These are phyloP conservation scores for Scomber japonicus DNA, from an alignment of 2,113 vertebrate genomes.

Conservation along the genomic window DNA sequence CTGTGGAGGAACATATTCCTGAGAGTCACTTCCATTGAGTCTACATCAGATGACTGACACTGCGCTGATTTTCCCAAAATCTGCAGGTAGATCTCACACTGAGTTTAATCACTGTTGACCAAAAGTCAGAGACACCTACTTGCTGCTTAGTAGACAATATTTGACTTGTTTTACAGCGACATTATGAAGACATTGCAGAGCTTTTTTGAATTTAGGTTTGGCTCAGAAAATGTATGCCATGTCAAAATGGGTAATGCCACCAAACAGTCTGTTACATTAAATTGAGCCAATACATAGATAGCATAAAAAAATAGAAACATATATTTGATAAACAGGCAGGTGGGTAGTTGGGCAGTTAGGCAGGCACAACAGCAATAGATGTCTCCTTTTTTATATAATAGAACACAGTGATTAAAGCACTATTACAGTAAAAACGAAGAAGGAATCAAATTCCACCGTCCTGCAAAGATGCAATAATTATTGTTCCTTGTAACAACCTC, in stretches of 20 bases:
- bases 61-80: slow-evolving; percentile 11
- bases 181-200: neutral
- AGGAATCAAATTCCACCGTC: neutral
- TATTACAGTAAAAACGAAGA: slow-evolving; percentile 9
- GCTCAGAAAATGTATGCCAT: slow-evolving; percentile 17
- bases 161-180: neutral
- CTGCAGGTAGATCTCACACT: neutral
- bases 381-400: slow-evolving; percentile 4
- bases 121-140: neutral
- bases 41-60: slow-evolving; percentile 6
- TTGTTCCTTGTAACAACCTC: slow-evolving; percentile 26
- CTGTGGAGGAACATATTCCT: neutral
- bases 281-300: neutral
- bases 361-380: neutral
- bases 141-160: neutral
- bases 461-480: slow-evolving; percentile 10
- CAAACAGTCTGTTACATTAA: neutral
- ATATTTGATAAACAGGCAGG: slow-evolving; percentile 6
- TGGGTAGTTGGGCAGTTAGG: neutral
- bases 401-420: slow-evolving; percentile 7
- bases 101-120: neutral
- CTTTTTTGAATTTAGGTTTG: slow-evolving; percentile 4
- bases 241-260: neutral
- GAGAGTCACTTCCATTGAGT: slow-evolving; percentile 10
- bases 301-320: slow-evolving; percentile 7